Conservation (phyloP, 2,888 invertebrate genomes). For the Melinaea marsaeus region DNA sequence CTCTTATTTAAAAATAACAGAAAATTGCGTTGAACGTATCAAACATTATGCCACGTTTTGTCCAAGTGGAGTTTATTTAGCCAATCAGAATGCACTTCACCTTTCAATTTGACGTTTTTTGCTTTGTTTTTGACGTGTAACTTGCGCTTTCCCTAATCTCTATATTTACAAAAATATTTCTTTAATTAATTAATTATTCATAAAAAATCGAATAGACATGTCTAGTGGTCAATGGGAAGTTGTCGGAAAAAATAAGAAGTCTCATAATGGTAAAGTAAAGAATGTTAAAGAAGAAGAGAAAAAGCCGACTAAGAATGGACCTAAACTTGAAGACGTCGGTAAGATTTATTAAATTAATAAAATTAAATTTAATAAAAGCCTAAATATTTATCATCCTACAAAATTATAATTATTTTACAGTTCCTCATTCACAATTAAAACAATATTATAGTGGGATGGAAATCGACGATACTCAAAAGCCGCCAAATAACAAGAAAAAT, state of each 20-base stretch:
- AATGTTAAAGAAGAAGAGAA: slow-evolving; percentile 78
- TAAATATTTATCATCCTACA: not conserved
- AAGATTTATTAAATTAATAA: slow-evolving; percentile 54
- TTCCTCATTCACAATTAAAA: slow-evolving; percentile 82
- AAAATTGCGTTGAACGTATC: slow-evolving; percentile 13
- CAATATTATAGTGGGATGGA: slow-evolving; percentile 81
- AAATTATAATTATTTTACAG: slow-evolving; percentile 53
- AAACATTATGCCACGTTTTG: slow-evolving; percentile 64
- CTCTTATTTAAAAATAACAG: slow-evolving; percentile 8
- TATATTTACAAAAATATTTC: slow-evolving; percentile 57
- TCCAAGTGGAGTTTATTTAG: slow-evolving; percentile 61
- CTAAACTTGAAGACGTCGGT: slow-evolving; percentile 87
- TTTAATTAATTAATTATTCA: slow-evolving; percentile 24
- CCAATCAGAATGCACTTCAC: slow-evolving; percentile 51
- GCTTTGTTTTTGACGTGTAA: slow-evolving; percentile 71
- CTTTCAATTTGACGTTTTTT: slow-evolving; percentile 50
- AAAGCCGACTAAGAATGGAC: slow-evolving; percentile 79
- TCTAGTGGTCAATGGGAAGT: slow-evolving; percentile 83
- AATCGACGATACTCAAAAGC: slow-evolving; percentile 79
- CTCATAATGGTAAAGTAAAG: slow-evolving; percentile 73
- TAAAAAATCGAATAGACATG: slow-evolving; percentile 40
- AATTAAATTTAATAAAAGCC: not conserved
- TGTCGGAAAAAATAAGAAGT: slow-evolving; percentile 82
- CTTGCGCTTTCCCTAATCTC: slow-evolving; percentile 57
- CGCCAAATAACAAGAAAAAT: slow-evolving; percentile 72